Base-by-base conservation (phyloP, 2,797 vertebrate species). In the Sternarchorhynchus goeldii region DNA sequence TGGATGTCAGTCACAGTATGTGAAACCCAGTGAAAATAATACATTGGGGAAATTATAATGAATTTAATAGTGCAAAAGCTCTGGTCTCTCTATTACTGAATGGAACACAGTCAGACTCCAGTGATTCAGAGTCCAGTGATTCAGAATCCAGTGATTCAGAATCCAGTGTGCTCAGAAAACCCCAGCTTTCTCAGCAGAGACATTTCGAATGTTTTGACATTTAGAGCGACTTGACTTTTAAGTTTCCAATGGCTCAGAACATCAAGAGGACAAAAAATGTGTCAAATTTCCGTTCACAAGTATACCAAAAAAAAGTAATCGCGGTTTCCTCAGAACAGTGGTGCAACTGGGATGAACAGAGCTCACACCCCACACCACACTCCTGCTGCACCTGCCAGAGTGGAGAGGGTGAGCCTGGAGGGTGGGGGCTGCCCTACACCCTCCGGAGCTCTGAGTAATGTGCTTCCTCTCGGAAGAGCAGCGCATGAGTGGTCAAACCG, bases 401-500 rank as follows among this genome's bases (percentile, higher is more conserved):
- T 72, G 41, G 14, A 50, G 63, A 65, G 63, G 4, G 31, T 12
- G 10, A 12, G 45, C 45, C 10, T 12, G 8, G 10, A 10, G 4
- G 4, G 34, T 4, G 6, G 34, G 6, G 34, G 45, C 57, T 39
- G 56, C 29, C 65, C 21, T 20, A 20, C 55, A 32, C 53, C 56
- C n/a, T 25, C 32, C 17, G 65, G 58, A 76, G 65, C 20, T 63
- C 58, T 2, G 14, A 29, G 25, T 65, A 76, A 65, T n/a, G 4
- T 7, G 6, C 74, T 75, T 63, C 20, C 73, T 39, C 60, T 74
- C 71, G 53, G 76, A 79, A 81, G 77, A 78, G 77, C 62, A 53
- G 71, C 76, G 75, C 29, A 57, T 76, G 81, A 77, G 75, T 83
- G 77, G 45, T 77, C 77, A 58, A 56, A 75, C 60, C 18, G 0